Evolutionary conservation across 2,888 invertebrate species (phyloP).

Genomic region (Melanophora roralis): DNA sequence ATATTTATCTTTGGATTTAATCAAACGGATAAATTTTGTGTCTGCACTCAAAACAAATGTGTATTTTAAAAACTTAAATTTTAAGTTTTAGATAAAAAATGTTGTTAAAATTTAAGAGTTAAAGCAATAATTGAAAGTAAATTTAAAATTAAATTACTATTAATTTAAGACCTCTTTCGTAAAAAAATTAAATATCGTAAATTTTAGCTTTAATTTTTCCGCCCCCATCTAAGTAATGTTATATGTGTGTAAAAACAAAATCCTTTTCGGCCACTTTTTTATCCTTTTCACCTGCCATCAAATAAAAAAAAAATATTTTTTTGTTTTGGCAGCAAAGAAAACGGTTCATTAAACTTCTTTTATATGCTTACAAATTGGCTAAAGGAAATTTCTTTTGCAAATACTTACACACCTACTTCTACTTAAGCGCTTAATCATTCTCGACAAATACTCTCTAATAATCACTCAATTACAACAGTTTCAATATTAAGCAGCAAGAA

Average conservation of each 20-base stretch:
- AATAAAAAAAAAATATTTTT: not conserved
- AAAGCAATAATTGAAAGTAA: too few relatives aligned
- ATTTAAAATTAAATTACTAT: too few relatives aligned
- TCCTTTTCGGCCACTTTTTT: not conserved
- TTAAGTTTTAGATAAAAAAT: too few relatives aligned
- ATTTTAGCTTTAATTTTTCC: too few relatives aligned
- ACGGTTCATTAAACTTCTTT: slow-evolving; percentile 58
- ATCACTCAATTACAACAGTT: slow-evolving; percentile 54
- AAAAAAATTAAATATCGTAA: too few relatives aligned
- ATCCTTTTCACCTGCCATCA: not conserved
- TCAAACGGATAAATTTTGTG: not conserved
- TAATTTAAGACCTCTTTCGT: too few relatives aligned
- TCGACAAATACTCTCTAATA: slow-evolving; percentile 44
- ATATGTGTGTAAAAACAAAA: too few relatives aligned
- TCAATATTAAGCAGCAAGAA: slow-evolving; percentile 44
- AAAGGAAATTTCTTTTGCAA: slow-evolving; percentile 45
- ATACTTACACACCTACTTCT: slow-evolving; percentile 2
- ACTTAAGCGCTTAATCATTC: slow-evolving; percentile 1
- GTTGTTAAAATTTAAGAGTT: too few relatives aligned
- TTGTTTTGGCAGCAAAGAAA: slow-evolving; percentile 23
- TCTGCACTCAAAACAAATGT: too few relatives aligned
- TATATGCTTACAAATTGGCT: slow-evolving; percentile 52
- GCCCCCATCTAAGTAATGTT: too few relatives aligned
- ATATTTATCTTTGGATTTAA: slow-evolving; percentile 10
- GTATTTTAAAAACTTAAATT: too few relatives aligned